These are phyloP conservation scores for Dryobotodes eremita DNA, from an alignment of 2,888 invertebrate genomes.

Conservation along the genomic window DNA sequence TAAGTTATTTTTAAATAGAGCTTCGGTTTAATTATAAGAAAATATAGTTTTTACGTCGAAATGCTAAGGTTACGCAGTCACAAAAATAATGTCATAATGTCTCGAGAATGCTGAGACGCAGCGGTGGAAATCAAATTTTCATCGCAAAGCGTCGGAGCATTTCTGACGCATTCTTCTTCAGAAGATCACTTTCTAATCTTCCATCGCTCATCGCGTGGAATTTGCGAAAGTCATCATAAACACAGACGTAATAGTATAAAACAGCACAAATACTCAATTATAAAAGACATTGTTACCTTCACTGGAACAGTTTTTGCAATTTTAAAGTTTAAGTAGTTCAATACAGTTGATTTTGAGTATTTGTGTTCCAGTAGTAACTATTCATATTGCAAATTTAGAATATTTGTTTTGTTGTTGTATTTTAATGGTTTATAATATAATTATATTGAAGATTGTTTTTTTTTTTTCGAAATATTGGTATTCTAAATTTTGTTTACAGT, in stretches of 20 bases:
- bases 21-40: conserved; percentile 68
- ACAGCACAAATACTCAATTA: conserved; percentile 89
- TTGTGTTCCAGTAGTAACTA: conserved; percentile 83
- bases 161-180: conserved; percentile 76
- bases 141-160: conserved; percentile 69
- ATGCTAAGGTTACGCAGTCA: conserved; percentile 72
- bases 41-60: conserved; percentile 70
- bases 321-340: conserved; percentile 70
- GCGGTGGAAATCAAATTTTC: conserved; percentile 84
- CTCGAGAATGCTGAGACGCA: conserved; percentile 74
- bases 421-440: conserved; percentile 89
- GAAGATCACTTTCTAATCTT: conserved; percentile 70
- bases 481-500: conserved; percentile 73
- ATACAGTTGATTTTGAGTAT: conserved; percentile 84
- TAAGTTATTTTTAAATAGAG: conserved; percentile 84
- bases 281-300: conserved; percentile 76
- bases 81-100: conserved; percentile 76
- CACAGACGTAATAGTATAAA: conserved; percentile 70
- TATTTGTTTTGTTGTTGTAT: conserved; percentile 90
- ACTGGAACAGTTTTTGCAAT: conserved; percentile 75
- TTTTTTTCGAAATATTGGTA: conserved; percentile 73
- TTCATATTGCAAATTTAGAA: conserved; percentile 78
- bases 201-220: conserved; percentile 71
- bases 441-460: conserved; percentile 85
- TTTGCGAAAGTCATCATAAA: conserved; percentile 64